Conservation (phyloP, 2,888 invertebrate genomes). For the Halictus ligatus region DNA sequence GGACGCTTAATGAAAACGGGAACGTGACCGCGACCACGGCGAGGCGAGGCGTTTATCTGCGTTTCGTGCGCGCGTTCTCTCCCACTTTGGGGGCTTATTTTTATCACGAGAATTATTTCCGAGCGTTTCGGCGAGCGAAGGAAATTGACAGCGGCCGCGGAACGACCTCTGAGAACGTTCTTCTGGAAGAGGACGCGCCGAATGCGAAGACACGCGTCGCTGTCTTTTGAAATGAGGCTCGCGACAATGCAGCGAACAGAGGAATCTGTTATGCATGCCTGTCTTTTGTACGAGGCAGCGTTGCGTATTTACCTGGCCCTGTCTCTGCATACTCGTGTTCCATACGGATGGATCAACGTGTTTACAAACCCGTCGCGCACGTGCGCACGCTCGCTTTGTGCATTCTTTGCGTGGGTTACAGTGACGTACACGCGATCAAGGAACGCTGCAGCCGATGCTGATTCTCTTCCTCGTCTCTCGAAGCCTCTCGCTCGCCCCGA, state of each 20-base stretch:
- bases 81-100: not conserved
- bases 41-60: not conserved
- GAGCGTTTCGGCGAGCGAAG: not conserved
- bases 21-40: not conserved
- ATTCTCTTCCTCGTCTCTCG: not conserved
- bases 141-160: not conserved
- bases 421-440: slow-evolving; percentile 1
- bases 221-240: not conserved
- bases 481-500: not conserved
- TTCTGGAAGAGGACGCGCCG: not conserved
- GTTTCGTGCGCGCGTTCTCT: not conserved
- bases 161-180: not conserved
- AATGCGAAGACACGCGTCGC: slow-evolving; percentile 1
- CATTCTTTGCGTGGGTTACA: slow-evolving; percentile 46
- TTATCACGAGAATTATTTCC: not conserved
- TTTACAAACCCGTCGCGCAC: slow-evolving; percentile 50
- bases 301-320: slow-evolving; percentile 42
- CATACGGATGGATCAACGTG: slow-evolving; percentile 49
- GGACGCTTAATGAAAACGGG: slow-evolving; percentile 18
- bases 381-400: slow-evolving; percentile 33
- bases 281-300: slow-evolving; percentile 41
- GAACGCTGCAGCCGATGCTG: not conserved
- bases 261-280: slow-evolving; percentile 56
- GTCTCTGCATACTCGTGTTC: slow-evolving; percentile 46
- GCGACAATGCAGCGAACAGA: slow-evolving; percentile 2